Evolutionary conservation across 92 coral and sea anemone genomes (phyloP).

Genomic region (Epizoanthus scotinus): DNA sequence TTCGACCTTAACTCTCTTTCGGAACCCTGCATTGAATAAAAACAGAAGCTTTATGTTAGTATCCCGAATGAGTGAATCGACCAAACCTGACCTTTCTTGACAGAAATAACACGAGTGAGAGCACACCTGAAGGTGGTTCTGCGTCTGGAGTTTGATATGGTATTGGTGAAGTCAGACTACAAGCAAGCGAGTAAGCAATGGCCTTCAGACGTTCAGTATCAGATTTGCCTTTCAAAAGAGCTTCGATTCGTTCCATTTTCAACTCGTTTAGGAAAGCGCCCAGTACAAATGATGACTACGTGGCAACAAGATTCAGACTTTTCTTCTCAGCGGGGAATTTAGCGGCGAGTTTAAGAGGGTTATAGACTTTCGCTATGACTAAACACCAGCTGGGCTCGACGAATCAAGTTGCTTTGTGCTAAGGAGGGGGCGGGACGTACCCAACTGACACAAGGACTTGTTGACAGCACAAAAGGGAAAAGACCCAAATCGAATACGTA

Average conservation of each 20-base stretch:
- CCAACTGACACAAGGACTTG: too few species aligned
- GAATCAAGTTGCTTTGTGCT: conserved; percentile 13
- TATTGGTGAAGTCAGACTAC: conserved; percentile 16
- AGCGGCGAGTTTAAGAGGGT: not conserved
- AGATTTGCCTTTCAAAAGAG: conserved; percentile 26
- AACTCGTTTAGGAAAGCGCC: not conserved
- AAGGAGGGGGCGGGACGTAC: conserved; percentile 3
- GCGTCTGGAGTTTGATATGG: conserved; percentile 4
- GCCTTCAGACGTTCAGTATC: conserved; percentile 20
- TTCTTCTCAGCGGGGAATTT: not conserved
- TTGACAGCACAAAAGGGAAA: not conserved
- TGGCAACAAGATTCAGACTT: not conserved
- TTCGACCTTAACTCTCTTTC: not conserved
- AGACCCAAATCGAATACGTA: not conserved
- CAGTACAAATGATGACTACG: not conserved
- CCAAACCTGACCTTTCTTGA: not conserved
- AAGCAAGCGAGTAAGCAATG: conserved; percentile 14
- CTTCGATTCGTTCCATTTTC: conserved; percentile 4
- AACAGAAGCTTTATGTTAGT: not conserved
- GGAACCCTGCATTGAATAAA: not conserved
- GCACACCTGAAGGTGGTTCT: conserved; percentile 20
- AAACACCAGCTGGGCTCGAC: conserved; percentile 15
- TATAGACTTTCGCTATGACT: not conserved
- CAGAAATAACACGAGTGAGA: not conserved
- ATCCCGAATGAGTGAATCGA: not conserved